Conservation (phyloP, 2,113 vertebrate species). For the Pelecanus crispus region DNA sequence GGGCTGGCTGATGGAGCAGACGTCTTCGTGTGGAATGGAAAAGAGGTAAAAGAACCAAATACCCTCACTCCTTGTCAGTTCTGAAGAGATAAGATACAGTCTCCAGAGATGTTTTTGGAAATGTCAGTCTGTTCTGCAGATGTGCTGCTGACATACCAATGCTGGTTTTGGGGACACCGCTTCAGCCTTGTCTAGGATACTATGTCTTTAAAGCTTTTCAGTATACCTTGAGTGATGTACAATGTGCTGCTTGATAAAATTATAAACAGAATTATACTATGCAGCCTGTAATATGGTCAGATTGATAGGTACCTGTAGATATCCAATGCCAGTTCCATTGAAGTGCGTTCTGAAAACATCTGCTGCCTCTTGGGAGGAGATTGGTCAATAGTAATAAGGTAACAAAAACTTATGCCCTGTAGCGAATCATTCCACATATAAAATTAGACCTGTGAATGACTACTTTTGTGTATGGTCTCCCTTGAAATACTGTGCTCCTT, state of each 20-base stretch:
- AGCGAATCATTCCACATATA: background rate
- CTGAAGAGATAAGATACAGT: background rate
- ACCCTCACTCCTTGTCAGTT: background rate
- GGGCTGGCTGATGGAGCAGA: constrained; percentile 80
- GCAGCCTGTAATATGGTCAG: background rate
- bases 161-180: background rate
- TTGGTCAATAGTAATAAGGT: background rate
- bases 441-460: background rate
- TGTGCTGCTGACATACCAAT: background rate
- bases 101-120: background rate
- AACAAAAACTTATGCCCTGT: background rate
- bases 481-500: background rate
- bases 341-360: background rate
- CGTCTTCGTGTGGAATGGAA: constrained; percentile 93
- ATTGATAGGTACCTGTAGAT: background rate
- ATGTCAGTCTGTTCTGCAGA: background rate
- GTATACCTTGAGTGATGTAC: background rate
- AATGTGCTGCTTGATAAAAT: background rate
- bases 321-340: background rate
- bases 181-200: background rate
- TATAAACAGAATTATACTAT: background rate
- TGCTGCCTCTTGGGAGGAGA: background rate
- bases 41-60: constrained; percentile 77
- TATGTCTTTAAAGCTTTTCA: background rate
- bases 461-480: background rate